phyloP scores from a whole-genome alignment of 2,888 invertebrate genomes.

The Melangyna quadrimaculata region DNA sequence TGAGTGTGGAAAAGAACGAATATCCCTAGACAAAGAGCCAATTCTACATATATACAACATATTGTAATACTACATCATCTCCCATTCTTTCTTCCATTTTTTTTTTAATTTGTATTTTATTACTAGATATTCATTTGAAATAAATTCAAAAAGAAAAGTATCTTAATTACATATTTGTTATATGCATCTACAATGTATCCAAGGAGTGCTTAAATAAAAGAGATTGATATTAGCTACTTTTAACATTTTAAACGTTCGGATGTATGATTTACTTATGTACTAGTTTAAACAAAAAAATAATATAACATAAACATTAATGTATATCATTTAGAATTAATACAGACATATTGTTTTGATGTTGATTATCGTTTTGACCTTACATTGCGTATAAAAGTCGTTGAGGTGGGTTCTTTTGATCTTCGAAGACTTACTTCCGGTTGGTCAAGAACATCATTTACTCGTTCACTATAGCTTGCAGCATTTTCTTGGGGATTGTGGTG shows the following conservation, averaged over 20 bases:
- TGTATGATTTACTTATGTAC: neutral
- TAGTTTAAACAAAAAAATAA: neutral
- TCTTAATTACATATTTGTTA: neutral
- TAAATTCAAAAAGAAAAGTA: neutral
- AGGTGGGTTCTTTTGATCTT: neutral
- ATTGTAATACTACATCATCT: neutral
- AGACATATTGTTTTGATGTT: no score
- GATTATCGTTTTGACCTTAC: neutral
- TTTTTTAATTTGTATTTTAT: no score
- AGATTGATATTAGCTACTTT: no score
- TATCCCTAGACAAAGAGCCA: no score
- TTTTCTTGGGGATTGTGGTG: neutral
- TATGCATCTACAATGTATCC: neutral
- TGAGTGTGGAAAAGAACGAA: no score
- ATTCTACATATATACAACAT: no score
- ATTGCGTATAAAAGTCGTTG: neutral
- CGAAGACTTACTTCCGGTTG: neutral
- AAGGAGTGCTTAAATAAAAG: neutral
- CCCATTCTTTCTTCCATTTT: neutral
- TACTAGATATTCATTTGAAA: no score
- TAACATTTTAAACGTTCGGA: no score
- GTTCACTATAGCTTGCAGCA: neutral
- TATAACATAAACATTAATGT: no score
- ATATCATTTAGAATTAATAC: no score
- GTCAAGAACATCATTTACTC: neutral